A percentile compares a stretch with the other conserved stretches of the same genome.
Conservation (phyloP, 2,113 vertebrate species). For the Vimba vimba region DNA sequence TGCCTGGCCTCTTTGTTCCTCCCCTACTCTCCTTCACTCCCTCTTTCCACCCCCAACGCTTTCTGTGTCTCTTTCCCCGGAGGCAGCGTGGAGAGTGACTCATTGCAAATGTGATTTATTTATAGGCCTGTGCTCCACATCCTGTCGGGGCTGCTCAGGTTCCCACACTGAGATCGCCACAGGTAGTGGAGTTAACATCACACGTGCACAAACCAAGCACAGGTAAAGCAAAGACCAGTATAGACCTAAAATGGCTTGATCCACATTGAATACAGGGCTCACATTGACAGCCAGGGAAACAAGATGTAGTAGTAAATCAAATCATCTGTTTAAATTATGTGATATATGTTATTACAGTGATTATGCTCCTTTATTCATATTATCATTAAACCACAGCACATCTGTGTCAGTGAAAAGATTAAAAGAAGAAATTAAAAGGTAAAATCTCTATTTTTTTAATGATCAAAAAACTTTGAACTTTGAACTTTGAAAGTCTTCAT, state of each 20-base stretch:
- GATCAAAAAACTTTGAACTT: too few species aligned
- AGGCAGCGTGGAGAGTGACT: conserved; percentile 42
- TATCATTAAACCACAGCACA: neutral
- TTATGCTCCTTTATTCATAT: neutral
- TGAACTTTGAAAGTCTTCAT: too few species aligned
- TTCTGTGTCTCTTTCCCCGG: conserved; percentile 62
- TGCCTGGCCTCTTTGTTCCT: neutral
- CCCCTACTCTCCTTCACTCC: conserved; percentile 21
- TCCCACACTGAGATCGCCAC: conserved; percentile 46
- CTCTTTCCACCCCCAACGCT: conserved; percentile 14
- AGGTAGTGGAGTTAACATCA: conserved; percentile 42
- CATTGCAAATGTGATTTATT: conserved; percentile 53
- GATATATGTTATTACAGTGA: neutral
- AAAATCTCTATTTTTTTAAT: too few species aligned
- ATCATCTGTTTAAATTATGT: neutral
- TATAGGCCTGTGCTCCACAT: conserved; percentile 42
- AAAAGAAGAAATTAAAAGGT: neutral
- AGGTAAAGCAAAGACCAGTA: neutral
- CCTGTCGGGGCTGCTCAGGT: conserved; percentile 40
- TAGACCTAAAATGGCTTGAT: neutral
- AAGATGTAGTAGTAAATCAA: neutral
- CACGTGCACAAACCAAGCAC: conserved; percentile 11
- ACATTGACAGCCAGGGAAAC: neutral
- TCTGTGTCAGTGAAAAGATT: neutral
- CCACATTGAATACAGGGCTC: neutral